Conservation (phyloP, 2,113 vertebrate genomes). For the Cyprinodon tularosa region DNA sequence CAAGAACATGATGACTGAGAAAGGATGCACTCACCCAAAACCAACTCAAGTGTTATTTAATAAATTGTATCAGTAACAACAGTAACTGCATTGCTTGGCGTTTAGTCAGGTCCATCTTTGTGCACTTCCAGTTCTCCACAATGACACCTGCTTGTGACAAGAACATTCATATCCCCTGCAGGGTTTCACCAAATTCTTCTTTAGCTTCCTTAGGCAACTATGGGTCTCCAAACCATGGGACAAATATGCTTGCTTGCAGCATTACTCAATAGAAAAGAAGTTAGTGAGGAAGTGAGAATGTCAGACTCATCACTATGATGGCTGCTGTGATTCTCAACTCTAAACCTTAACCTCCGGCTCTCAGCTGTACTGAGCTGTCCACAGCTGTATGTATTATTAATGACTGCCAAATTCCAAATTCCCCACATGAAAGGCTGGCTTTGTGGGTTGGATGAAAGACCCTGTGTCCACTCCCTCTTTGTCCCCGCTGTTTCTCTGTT, state of each 20-base stretch:
- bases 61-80: constrained; percentile 50
- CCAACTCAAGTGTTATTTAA: constrained; percentile 36
- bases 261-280: constrained; percentile 26
- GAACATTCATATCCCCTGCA: constrained; percentile 36
- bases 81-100: constrained; percentile 44
- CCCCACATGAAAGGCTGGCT: constrained; percentile 73
- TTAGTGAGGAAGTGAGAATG: constrained; percentile 52
- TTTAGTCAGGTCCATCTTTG: constrained; percentile 18
- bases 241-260: constrained; percentile 8
- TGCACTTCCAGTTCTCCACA: constrained; percentile 10
- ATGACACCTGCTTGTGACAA: constrained; percentile 33
- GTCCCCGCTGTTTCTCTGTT: constrained; percentile 25
- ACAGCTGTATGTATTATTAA: constrained; percentile 76
- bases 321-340: constrained; percentile 42
- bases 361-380: constrained; percentile 41
- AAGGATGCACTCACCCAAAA: background rate
- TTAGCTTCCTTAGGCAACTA: constrained; percentile 27
- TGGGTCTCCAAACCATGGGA: constrained; percentile 19
- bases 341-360: constrained; percentile 63
- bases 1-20: background rate
- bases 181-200: constrained; percentile 1
- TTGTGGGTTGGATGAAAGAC: constrained; percentile 75
- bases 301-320: constrained; percentile 36
- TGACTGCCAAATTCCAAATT: constrained; percentile 78
- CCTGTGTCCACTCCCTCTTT: constrained; percentile 58